These are phyloP conservation scores for Osedax fenrisi DNA, from an alignment of 2,888 invertebrate genomes.

Conservation along the genomic window DNA sequence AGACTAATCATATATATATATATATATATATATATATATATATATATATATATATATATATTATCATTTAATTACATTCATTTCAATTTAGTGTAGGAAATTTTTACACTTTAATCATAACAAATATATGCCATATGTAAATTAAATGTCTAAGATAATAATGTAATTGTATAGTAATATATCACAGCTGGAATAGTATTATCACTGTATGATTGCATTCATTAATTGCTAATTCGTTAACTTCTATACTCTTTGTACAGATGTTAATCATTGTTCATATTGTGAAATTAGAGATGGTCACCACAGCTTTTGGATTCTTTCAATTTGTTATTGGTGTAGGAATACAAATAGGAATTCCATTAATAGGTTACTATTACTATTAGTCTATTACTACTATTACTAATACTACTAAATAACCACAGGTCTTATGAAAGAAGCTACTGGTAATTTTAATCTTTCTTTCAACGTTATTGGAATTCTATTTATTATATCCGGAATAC, in stretches of 20 bases:
- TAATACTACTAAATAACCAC: background rate
- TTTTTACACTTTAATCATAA: no score
- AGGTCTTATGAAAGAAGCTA: background rate
- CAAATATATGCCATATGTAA: no score
- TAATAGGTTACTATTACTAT: background rate
- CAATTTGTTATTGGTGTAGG: background rate
- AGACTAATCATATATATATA: background rate
- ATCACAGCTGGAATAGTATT: no score
- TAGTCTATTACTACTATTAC: background rate
- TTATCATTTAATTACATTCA: background rate
- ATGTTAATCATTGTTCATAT: background rate
- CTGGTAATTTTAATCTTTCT: background rate
- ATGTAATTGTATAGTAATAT: no score
- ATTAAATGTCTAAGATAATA: no score
- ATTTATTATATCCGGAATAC: background rate
- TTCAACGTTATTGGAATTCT: background rate
- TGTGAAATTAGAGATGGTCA: background rate
- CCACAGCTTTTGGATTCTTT: background rate
- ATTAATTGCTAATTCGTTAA: no score
- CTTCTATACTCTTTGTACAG: no score
- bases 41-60: background rate
- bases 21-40: background rate
- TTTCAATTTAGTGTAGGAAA: no score
- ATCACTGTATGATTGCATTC: no score
- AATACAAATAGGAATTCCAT: background rate